A percentile compares a stretch with the other conserved stretches of the same genome.
Evolutionary conservation across 2,888 invertebrate species (phyloP).

Genomic region (Sphaerophoria taeniata): DNA sequence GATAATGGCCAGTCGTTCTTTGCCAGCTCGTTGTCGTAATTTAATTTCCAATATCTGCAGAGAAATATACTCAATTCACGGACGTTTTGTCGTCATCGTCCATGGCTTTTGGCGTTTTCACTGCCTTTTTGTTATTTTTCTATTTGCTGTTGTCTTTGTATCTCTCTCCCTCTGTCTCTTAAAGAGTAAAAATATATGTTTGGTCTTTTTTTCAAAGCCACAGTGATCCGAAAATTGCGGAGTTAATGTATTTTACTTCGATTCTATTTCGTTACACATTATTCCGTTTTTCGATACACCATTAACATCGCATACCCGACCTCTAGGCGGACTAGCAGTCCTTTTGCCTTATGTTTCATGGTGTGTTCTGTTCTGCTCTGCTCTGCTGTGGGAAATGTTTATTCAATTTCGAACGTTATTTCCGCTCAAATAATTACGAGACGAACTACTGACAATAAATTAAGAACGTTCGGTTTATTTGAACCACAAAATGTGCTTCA

Average conservation of each 20-base stretch:
- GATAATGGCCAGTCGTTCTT: constrained; percentile 28
- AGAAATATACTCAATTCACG: constrained; percentile 36
- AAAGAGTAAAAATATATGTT: not conserved
- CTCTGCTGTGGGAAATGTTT: constrained; percentile 64
- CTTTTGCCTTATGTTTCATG: constrained; percentile 57
- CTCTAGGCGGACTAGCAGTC: constrained; percentile 16
- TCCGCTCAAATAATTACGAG: constrained; percentile 55
- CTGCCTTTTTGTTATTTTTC: too few species aligned
- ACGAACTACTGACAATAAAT: not conserved
- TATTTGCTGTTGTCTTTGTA: not conserved
- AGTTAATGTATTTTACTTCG: constrained; percentile 72
- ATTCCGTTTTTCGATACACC: constrained; percentile 27
- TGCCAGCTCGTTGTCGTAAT: constrained; percentile 70
- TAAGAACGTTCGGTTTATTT: constrained; percentile 32
- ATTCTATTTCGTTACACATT: constrained; percentile 65
- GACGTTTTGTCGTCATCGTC: too few species aligned
- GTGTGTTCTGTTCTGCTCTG: not conserved
- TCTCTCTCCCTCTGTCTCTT: not conserved
- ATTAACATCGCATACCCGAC: constrained; percentile 8
- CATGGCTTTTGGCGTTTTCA: constrained; percentile 27
- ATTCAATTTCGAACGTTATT: constrained; percentile 66
- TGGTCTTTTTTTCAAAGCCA: not conserved
- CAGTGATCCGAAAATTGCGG: constrained; percentile 56
- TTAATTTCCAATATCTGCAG: constrained; percentile 70
- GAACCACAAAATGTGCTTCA: constrained; percentile 42